Evolutionary conservation across 2,797 vertebrate species (phyloP).

Genomic region (Denticeps clupeoides): DNA sequence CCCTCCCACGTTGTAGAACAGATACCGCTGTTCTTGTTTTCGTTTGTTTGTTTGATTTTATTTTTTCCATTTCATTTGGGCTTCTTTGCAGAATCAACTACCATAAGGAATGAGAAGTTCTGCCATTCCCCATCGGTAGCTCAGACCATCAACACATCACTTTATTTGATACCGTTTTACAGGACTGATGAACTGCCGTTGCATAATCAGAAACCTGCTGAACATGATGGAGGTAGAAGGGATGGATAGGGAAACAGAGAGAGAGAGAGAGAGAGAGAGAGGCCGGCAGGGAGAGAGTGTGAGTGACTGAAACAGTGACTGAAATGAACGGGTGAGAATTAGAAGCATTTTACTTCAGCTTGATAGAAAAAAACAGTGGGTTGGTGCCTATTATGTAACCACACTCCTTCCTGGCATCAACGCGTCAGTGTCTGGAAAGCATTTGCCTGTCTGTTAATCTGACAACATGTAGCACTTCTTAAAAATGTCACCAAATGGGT

Average conservation of each 20-base stretch:
- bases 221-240: constrained; percentile 34
- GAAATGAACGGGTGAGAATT: too few relatives aligned
- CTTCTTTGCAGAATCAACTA: constrained; percentile 49
- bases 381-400: too few relatives aligned
- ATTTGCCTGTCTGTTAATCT: too few relatives aligned
- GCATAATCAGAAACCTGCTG: constrained; percentile 43
- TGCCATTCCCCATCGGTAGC: constrained; percentile 46
- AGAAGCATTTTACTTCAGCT: too few relatives aligned
- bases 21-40: constrained; percentile 41
- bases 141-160: constrained; percentile 33
- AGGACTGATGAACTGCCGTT: constrained; percentile 42
- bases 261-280: constrained; percentile 25
- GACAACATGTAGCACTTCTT: too few relatives aligned
- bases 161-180: constrained; percentile 48
- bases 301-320: background rate
- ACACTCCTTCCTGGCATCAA: too few relatives aligned
- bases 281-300: constrained; percentile 16
- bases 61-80: constrained; percentile 38
- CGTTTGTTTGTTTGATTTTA: constrained; percentile 11
- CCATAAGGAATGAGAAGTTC: constrained; percentile 58
- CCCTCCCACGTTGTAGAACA: constrained; percentile 37
- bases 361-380: too few relatives aligned
- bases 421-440: too few relatives aligned
- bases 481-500: too few relatives aligned
- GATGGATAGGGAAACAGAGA: constrained; percentile 6